These are phyloP conservation scores for Cephonodes hylas DNA, from an alignment of 2,888 invertebrate species.

Conservation along the genomic window DNA sequence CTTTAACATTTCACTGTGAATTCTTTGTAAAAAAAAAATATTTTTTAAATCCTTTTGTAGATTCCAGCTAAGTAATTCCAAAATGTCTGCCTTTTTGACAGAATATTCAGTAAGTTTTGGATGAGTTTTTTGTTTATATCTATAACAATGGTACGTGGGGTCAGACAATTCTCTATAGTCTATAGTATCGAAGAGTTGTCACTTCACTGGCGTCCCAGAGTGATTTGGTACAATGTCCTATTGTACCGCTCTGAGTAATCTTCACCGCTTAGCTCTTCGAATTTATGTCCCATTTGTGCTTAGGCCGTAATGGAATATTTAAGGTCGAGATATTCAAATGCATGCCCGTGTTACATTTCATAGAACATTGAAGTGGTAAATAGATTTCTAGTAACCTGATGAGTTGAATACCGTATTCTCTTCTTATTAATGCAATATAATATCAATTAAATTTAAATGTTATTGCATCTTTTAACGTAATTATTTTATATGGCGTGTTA, in stretches of 20 bases:
- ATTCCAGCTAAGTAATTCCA: background rate
- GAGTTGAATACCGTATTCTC: too few relatives aligned
- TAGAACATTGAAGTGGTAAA: background rate
- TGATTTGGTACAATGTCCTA: slow-evolving; percentile 13
- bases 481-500: too few relatives aligned
- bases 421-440: too few relatives aligned
- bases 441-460: background rate
- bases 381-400: too few relatives aligned
- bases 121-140: background rate
- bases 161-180: background rate
- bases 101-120: background rate
- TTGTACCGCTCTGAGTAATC: slow-evolving; percentile 57
- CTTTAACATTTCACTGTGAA: background rate
- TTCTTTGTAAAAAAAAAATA: slow-evolving; percentile 1
- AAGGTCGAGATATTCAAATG: slow-evolving; percentile 59
- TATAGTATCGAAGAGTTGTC: background rate
- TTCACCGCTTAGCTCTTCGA: slow-evolving; percentile 57
- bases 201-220: background rate
- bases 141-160: background rate
- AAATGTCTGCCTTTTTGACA: background rate
- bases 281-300: slow-evolving; percentile 59
- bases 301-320: slow-evolving; percentile 66
- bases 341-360: slow-evolving; percentile 18
- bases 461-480: background rate
- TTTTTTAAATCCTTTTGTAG: background rate